These are phyloP conservation scores for Branchellion lobata DNA, from an alignment of 2,888 invertebrate genomes.

Conservation along the genomic window DNA sequence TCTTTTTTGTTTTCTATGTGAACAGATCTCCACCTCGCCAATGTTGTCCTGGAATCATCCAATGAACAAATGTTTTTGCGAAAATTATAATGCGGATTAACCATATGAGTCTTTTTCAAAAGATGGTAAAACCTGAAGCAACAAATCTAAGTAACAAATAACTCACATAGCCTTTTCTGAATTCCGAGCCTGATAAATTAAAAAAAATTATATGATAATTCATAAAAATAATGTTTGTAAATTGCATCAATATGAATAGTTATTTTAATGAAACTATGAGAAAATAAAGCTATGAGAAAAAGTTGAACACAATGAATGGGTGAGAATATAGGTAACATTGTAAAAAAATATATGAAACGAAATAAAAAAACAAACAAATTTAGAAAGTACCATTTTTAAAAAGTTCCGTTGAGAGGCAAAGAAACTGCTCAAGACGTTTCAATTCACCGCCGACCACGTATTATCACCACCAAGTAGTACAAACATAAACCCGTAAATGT, in stretches of 20 bases:
- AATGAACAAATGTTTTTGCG: not conserved
- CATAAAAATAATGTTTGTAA: not conserved
- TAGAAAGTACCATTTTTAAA: too few relatives aligned
- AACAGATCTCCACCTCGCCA: slow-evolving; percentile 86
- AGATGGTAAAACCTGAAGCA: too few relatives aligned
- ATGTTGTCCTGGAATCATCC: slow-evolving; percentile 83
- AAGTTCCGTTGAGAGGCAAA: too few relatives aligned
- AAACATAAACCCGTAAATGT: too few relatives aligned
- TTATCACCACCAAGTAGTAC: too few relatives aligned
- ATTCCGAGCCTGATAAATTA: slow-evolving; percentile 79
- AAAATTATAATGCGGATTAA: slow-evolving; percentile 14
- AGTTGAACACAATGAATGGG: not conserved
- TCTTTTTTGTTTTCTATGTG: slow-evolving; percentile 67
- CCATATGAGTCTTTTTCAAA: too few relatives aligned
- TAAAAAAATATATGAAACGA: too few relatives aligned
- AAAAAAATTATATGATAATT: slow-evolving; percentile 7
- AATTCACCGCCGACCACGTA: too few relatives aligned
- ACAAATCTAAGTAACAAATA: not conserved
- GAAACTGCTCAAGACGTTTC: too few relatives aligned
- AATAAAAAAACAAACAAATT: too few relatives aligned
- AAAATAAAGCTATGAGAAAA: not conserved
- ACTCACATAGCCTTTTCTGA: slow-evolving; percentile 96
- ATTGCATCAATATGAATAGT: not conserved
- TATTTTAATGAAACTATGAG: too few relatives aligned
- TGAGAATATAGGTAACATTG: too few relatives aligned